Evolutionary conservation across 2,797 vertebrate genomes (phyloP).

Genomic region (Danio kyathit): DNA sequence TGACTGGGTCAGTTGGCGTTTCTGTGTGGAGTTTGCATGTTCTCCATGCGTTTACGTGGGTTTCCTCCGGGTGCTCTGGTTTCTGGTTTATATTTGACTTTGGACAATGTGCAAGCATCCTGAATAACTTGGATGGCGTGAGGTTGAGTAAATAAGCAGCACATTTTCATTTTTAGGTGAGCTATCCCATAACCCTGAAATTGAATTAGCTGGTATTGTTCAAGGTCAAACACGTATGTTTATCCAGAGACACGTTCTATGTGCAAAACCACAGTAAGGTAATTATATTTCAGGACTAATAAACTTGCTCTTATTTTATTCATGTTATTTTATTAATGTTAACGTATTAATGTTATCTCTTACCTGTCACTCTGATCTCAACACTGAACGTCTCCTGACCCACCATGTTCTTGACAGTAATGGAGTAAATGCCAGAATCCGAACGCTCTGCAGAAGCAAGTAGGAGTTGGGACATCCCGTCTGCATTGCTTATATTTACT

Average conservation of each 20-base stretch:
- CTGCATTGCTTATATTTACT: conserved; percentile 75
- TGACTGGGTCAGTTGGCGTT: too few relatives aligned
- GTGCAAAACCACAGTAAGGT: neutral
- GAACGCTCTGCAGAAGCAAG: conserved; percentile 77
- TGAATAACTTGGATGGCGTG: too few relatives aligned
- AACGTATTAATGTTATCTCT: conserved; percentile 32
- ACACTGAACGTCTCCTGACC: conserved; percentile 82
- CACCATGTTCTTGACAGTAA: conserved; percentile 77
- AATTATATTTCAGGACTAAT: neutral
- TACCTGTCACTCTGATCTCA: conserved; percentile 87
- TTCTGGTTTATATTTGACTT: too few relatives aligned
- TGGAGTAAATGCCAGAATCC: conserved; percentile 83
- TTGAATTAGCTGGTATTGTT: neutral
- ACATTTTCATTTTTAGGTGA: too few relatives aligned
- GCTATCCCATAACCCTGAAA: neutral
- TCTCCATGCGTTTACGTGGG: too few relatives aligned
- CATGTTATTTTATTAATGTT: too few relatives aligned
- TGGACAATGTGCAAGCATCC: too few relatives aligned
- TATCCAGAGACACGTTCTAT: neutral
- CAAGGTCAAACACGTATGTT: neutral
- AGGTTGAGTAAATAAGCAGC: too few relatives aligned
- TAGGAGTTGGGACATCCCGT: conserved; percentile 81
- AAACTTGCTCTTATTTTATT: neutral
- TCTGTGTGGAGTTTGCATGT: too few relatives aligned
- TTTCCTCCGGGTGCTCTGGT: too few relatives aligned